phyloP scores from a whole-genome alignment of 2,113 vertebrate species.

The Myodes glareolus region DNA sequence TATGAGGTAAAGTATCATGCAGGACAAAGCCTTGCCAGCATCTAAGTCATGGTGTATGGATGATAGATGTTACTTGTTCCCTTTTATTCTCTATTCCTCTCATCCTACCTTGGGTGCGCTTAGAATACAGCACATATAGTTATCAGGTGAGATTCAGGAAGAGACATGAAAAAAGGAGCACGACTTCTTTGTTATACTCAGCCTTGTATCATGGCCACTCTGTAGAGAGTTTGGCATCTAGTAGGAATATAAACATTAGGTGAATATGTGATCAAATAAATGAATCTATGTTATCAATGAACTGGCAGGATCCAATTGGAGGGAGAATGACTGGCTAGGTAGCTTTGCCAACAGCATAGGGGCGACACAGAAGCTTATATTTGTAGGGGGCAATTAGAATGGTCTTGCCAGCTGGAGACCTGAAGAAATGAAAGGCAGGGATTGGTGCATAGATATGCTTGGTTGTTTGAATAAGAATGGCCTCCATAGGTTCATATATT shows the following conservation, averaged over 20 bases:
- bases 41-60: not conserved
- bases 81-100: not conserved
- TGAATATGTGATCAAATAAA: not conserved
- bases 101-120: not conserved
- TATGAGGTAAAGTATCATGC: not conserved
- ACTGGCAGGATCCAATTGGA: not conserved
- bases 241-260: not conserved
- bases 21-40: not conserved
- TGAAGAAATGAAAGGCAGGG: not conserved
- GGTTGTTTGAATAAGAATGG: not conserved
- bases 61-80: not conserved
- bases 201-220: not conserved
- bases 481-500: not conserved
- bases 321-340: not conserved
- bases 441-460: not conserved
- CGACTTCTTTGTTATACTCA: not conserved
- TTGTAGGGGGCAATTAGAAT: not conserved
- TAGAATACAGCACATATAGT: not conserved
- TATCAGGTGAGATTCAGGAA: not conserved
- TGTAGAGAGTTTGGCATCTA: not conserved
- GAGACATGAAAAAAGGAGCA: not conserved
- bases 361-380: not conserved
- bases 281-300: not conserved
- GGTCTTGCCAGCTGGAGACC: not conserved
- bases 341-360: not conserved